Base-by-base conservation (phyloP, 2,888 invertebrate species). In the Timandra comae region DNA sequence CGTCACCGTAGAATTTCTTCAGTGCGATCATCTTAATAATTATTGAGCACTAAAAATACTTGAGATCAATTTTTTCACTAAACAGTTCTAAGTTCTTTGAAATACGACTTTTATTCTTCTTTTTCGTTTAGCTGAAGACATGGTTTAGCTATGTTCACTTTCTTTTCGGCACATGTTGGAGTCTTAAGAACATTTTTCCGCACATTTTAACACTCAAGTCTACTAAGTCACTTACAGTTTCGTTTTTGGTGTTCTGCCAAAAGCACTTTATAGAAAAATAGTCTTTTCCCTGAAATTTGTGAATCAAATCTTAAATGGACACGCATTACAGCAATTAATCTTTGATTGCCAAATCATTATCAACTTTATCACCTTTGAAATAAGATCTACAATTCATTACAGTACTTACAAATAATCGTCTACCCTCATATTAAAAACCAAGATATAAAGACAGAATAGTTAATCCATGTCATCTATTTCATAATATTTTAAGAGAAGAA, bases 1-100 rank as follows among this genome's bases (percentile, higher is more conserved):
- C 94, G 68, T 94, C 93, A 30, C 93, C 90, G 59, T 93, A 93
- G 27, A 93, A 80, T 73, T 95, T 95, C 82, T 95, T 95, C 55
- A 93, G 78, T 55, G 92, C 91, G 79, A 94, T 87, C 94, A 95
- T 16, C 33, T 35, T 52, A 31, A 35, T 35, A 38, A 35, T 35
- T 35, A 35, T 35, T 22, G 29, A 5, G 16, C 16, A 16, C 16
- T 16, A 37, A 41, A 43, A 26, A 43, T 12, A 49, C 51, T 77
- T 77, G 77, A 79, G 78, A n/a, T n/a, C n/a, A n/a, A n/a, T n/a
- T n/a, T n/a, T n/a, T n/a, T n/a, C 77, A 74, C 75, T 78, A 68
- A 62, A 16, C n/a, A 64, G 67, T 75, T 74, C 64, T 77, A 55
- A 79, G 77, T 78, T 79, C 79, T 72, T 35, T 49, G 33, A 50